Conservation (phyloP, 1,140 invertebrate species). For the Coenobita brevimanus region DNA sequence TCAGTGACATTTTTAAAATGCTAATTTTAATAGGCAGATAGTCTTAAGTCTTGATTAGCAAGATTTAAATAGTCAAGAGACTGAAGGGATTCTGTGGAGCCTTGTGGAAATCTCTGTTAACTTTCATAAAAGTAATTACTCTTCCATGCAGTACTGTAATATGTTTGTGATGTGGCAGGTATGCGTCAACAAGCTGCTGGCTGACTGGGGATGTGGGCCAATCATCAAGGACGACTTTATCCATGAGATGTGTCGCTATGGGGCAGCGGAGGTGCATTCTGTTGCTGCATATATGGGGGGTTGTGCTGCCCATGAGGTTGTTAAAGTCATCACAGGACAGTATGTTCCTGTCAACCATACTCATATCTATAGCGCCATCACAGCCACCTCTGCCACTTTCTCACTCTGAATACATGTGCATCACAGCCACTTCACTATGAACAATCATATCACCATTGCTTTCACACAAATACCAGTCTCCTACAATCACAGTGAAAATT, state of each 20-base stretch:
- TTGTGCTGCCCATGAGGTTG: conserved; percentile 94
- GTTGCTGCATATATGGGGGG: conserved; percentile 96
- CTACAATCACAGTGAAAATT: too few species aligned
- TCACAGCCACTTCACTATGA: background rate
- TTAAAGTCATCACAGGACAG: conserved; percentile 97
- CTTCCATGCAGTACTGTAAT: too few species aligned
- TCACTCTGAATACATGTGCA: conserved; percentile 72
- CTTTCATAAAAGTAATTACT: too few species aligned
- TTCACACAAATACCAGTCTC: background rate
- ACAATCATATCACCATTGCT: background rate
- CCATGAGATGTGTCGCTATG: conserved; percentile 95
- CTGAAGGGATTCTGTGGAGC: too few species aligned
- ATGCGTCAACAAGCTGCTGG: conserved; percentile 85
- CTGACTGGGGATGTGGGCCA: conserved; percentile 85
- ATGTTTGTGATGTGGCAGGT: too few species aligned
- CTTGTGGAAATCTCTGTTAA: too few species aligned
- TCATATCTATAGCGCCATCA: conserved; percentile 96
- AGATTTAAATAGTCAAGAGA: too few species aligned
- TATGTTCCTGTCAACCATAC: conserved; percentile 97
- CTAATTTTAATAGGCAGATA: too few species aligned
- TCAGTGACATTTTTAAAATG: too few species aligned
- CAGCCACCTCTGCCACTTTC: conserved; percentile 85
- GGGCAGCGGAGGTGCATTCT: conserved; percentile 94
- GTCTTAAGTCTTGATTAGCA: too few species aligned
- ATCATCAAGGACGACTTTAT: conserved; percentile 93